phyloP scores from a whole-genome alignment of 2,888 invertebrate species.

The Diaperis boleti region DNA sequence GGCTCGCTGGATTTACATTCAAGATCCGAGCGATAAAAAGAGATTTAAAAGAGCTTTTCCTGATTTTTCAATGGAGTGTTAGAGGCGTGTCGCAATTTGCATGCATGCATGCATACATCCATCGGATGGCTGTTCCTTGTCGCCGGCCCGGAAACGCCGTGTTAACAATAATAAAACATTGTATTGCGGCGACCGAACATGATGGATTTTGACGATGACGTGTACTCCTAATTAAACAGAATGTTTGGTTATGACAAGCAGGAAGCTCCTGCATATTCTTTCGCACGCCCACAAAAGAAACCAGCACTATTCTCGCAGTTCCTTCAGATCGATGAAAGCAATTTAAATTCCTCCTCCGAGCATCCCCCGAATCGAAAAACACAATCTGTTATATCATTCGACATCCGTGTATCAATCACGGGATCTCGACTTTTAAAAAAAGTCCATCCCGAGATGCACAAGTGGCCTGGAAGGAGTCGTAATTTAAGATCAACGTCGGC shows the following conservation, averaged over 20 bases:
- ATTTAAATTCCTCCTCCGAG: constrained; percentile 8
- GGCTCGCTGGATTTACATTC: constrained; percentile 9
- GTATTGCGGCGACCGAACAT: too few species aligned
- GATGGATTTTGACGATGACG: too few species aligned
- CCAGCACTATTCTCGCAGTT: not conserved
- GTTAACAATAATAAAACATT: too few species aligned
- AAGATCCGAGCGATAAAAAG: constrained; percentile 6
- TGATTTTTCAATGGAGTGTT: not conserved
- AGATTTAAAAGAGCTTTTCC: not conserved
- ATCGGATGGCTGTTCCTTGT: too few species aligned
- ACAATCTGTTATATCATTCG: constrained; percentile 10
- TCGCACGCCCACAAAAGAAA: not conserved
- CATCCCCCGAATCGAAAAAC: constrained; percentile 1
- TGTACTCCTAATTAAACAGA: too few species aligned
- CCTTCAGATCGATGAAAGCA: constrained; percentile 7
- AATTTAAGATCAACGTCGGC: constrained; percentile 22
- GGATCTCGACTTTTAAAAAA: constrained; percentile 16
- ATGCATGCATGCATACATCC: too few species aligned
- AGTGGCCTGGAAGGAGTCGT: constrained; percentile 2
- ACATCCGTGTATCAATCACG: constrained; percentile 11
- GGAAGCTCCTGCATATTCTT: not conserved
- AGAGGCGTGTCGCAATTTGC: not conserved
- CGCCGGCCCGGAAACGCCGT: too few species aligned
- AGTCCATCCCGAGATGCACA: not conserved
- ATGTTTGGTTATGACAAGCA: not conserved